A percentile compares a stretch with the other conserved stretches of the same genome.
Evolutionary conservation across 2,888 invertebrate genomes (phyloP).

Genomic region (Meghimatium bilineatum): DNA sequence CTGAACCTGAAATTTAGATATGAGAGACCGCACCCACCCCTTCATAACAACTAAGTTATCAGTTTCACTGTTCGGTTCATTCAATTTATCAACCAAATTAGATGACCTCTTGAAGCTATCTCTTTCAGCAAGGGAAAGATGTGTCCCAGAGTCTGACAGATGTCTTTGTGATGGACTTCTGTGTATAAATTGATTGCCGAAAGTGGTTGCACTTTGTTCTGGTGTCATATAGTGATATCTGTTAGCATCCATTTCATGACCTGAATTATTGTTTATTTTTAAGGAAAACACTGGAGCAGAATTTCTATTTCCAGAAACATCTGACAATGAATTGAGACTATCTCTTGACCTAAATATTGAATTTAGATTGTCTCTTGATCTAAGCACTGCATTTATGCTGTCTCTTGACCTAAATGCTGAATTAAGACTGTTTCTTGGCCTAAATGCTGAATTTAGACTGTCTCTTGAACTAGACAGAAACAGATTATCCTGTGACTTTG

Average conservation of each 20-base stretch:
- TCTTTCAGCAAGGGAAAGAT: neutral
- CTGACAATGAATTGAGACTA: neutral
- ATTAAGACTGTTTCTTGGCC: slow-evolving; percentile 9
- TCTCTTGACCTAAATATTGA: neutral
- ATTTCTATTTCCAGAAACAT: neutral
- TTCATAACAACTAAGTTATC: slow-evolving; percentile 69
- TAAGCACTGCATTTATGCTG: neutral
- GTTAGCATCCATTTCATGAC: slow-evolving; percentile 37
- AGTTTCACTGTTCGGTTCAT: slow-evolving; percentile 61
- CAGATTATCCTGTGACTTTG: neutral
- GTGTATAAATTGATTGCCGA: slow-evolving; percentile 50
- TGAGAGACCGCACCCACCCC: slow-evolving; percentile 70
- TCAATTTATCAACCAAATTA: slow-evolving; percentile 59
- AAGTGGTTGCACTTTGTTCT: neutral
- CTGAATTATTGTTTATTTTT: slow-evolving; percentile 14
- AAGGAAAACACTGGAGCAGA: slow-evolving; percentile 4
- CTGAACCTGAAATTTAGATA: slow-evolving; percentile 65
- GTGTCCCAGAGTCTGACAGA: neutral
- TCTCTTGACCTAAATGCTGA: neutral
- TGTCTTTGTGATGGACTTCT: slow-evolving; percentile 29
- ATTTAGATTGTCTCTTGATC: slow-evolving; percentile 17
- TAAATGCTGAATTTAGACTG: neutral
- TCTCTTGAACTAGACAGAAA: neutral
- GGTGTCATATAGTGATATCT: slow-evolving; percentile 19
- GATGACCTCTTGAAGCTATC: slow-evolving; percentile 42